A percentile compares a stretch with the other conserved stretches of the same genome.
Evolutionary conservation across 2,888 invertebrate species (phyloP).

Genomic region (Microctonus brassicae): DNA sequence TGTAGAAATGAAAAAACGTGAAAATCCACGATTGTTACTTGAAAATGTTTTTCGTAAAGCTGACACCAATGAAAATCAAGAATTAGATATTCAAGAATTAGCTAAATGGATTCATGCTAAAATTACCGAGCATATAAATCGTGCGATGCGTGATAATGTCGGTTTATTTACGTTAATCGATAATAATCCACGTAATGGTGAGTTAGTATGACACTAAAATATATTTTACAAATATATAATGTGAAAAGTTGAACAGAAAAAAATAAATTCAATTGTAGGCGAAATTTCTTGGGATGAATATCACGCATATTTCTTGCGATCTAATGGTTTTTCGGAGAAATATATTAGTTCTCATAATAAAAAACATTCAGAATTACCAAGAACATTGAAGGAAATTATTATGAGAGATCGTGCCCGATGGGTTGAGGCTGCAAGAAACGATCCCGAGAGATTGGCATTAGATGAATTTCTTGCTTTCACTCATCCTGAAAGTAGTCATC

Average conservation of each 20-base stretch:
- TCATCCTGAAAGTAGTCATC: conserved; percentile 82
- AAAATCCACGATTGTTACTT: conserved; percentile 54
- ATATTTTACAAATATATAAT: not conserved
- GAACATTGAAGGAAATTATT: conserved; percentile 79
- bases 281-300: conserved; percentile 86
- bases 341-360: conserved; percentile 77
- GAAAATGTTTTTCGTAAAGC: conserved; percentile 71
- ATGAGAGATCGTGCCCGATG: conserved; percentile 84
- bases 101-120: conserved; percentile 77
- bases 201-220: conserved; percentile 10
- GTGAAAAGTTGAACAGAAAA: not conserved
- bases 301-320: conserved; percentile 79
- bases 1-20: conserved; percentile 41
- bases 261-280: conserved; percentile 63
- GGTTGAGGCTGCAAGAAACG: conserved; percentile 82
- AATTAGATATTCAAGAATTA: conserved; percentile 75
- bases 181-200: conserved; percentile 76
- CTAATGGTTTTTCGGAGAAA: conserved; percentile 77
- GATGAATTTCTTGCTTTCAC: conserved; percentile 85
- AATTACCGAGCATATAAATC: conserved; percentile 79
- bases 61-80: conserved; percentile 73
- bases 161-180: conserved; percentile 78
- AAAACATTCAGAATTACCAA: conserved; percentile 76
- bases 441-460: conserved; percentile 80
- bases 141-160: conserved; percentile 78